Base-by-base conservation (phyloP, 2,888 invertebrate species). In the Chalcosyrphus nemorum region DNA sequence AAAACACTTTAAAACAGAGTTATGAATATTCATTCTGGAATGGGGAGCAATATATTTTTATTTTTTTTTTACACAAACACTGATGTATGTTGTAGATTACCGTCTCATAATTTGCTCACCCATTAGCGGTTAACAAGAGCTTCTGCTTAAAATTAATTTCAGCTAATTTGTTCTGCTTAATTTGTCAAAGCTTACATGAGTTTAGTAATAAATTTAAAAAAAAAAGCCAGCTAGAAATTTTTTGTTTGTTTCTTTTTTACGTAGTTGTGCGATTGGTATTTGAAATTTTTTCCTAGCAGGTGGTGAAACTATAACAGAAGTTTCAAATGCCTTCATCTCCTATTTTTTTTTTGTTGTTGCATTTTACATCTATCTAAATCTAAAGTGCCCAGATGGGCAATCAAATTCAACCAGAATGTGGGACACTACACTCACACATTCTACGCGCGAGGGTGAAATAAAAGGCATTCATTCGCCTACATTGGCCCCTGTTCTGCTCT, bases 301-400 rank as follows among this genome's bases (percentile, higher is more conserved):
- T 70, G 70, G 70, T 47, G 35, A 45, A 24, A 45, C 35, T 35
- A 24, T 15, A 47, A 15, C 21, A 56, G 29, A 43, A 43, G 1
- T 47, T 45, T 70, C n/a, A 6, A 59, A 52, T 19, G 11, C 50
- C 27, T 70, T 38, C 56, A 9, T 78, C 66, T 71, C 57, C 66
- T 59, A n/a, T n/a, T n/a, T n/a, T n/a, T n/a, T n/a, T n/a, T n/a
- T n/a, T n/a, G n/a, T 81, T 82, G 86, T 86, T 86, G 87, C 86
- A 86, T 86, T 76, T 77, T 11, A 77, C 85, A 45, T 80, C 76
- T 56, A 74, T 54, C 43, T 41, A 35, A 65, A 43, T 54, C 43
- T 41, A 35, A 65, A 43, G 43, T 47, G 54, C 24, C 63, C 74
- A 74, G 74, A 63, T 74, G 74, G 74, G 63, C 63, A 63, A 74